phyloP scores from a whole-genome alignment of 1,140 invertebrate genomes.

The Xylocopa sonorina region DNA sequence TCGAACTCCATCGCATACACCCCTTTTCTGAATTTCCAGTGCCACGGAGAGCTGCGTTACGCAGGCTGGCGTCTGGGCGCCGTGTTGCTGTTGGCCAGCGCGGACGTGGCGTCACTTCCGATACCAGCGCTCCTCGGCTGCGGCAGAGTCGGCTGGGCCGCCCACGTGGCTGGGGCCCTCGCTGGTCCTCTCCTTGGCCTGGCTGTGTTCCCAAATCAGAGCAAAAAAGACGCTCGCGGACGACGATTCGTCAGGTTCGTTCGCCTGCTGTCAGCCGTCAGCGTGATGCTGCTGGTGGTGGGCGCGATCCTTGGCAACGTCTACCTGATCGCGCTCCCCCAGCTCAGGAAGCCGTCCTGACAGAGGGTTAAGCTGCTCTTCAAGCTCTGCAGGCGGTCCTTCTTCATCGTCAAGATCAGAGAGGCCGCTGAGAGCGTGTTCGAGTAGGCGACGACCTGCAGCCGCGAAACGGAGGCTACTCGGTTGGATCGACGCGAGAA shows the following conservation, averaged over 20 bases:
- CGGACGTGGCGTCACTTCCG: conserved; percentile 83
- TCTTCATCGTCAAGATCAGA: conserved; percentile 78
- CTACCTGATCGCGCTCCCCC: conserved; percentile 78
- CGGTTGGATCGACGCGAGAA: neutral
- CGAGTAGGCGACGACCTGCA: conserved; percentile 68
- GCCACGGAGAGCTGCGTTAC: conserved; percentile 84
- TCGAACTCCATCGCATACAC: too few relatives aligned
- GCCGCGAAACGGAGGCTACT: neutral
- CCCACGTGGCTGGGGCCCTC: conserved; percentile 90
- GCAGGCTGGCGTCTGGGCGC: conserved; percentile 83
- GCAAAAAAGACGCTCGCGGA: conserved; percentile 77
- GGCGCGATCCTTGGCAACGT: conserved; percentile 79
- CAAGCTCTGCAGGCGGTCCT: conserved; percentile 77
- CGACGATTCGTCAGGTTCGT: conserved; percentile 77
- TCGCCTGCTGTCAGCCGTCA: conserved; percentile 75
- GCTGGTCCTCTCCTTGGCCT: conserved; percentile 91
- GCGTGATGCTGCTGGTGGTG: conserved; percentile 75
- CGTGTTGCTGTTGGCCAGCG: conserved; percentile 84
- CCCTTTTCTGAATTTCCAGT: conserved; percentile 75
- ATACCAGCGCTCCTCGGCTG: conserved; percentile 76
- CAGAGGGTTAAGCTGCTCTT: conserved; percentile 78
- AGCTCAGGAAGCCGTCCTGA: conserved; percentile 77
- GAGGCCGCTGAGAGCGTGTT: conserved; percentile 76
- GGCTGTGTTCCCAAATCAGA: conserved; percentile 85
- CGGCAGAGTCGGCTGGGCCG: conserved; percentile 87